Evolutionary conservation across 2,113 vertebrate species (phyloP).

Genomic region (Tinamus guttatus): DNA sequence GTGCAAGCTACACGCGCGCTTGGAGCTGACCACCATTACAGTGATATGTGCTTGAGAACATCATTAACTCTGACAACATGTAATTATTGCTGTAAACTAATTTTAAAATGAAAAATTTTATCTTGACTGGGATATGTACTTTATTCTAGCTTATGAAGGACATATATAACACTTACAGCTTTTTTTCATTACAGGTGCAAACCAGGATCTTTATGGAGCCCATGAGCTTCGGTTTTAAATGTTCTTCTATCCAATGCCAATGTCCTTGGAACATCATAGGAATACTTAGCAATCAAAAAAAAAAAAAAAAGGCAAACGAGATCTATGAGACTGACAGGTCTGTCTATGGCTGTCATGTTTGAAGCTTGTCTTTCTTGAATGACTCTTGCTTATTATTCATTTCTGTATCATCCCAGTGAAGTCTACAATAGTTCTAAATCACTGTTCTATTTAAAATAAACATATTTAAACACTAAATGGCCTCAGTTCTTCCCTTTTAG

Average conservation of each 20-base stretch:
- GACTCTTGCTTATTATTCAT: constrained; percentile 64
- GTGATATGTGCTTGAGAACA: no score
- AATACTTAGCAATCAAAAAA: not conserved
- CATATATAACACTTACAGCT: not conserved
- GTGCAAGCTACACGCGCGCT: accelerated
- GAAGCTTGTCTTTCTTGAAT: constrained; percentile 74
- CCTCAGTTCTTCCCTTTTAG: constrained; percentile 58
- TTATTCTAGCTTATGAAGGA: not conserved
- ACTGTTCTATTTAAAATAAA: constrained; percentile 73
- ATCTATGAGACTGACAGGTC: no score
- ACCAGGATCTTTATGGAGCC: not conserved
- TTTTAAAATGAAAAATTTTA: not conserved
- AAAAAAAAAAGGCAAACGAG: no score
- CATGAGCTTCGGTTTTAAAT: not conserved
- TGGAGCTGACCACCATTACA: not conserved
- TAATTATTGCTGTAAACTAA: not conserved
- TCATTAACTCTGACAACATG: not conserved
- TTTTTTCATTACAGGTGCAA: not conserved
- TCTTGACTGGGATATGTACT: not conserved
- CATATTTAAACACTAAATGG: constrained; percentile 69
- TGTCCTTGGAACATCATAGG: not conserved
- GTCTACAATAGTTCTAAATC: constrained; percentile 74
- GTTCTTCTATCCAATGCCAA: accelerated
- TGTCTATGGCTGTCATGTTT: constrained; percentile 52
- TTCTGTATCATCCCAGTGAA: constrained; percentile 68